phyloP scores from a whole-genome alignment of 2,888 invertebrate genomes.

The Chouioia cunea region DNA sequence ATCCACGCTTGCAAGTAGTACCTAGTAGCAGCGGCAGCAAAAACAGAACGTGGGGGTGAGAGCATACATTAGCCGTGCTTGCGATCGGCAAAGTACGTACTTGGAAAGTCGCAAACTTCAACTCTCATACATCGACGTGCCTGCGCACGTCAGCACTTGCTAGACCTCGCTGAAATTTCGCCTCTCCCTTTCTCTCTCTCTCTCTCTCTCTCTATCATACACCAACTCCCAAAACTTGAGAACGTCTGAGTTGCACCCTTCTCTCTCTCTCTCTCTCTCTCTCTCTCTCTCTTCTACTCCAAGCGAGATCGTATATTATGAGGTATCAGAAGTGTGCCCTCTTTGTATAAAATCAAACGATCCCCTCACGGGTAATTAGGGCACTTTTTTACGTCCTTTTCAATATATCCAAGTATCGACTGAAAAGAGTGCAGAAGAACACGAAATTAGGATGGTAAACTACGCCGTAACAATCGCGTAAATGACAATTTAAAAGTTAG shows the following conservation, averaged over 20 bases:
- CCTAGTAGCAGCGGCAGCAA: not conserved
- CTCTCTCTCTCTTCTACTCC: too few relatives aligned
- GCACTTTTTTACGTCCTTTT: too few relatives aligned
- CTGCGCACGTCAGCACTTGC: constrained; percentile 30
- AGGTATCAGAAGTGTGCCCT: too few relatives aligned
- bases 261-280: too few relatives aligned
- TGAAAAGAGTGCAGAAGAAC: constrained; percentile 8
- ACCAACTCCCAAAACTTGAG: not conserved
- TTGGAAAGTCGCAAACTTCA: constrained; percentile 44
- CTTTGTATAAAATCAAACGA: too few relatives aligned
- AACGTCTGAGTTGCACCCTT: too few relatives aligned
- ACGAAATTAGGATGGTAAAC: constrained; percentile 45
- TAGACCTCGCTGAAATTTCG: too few relatives aligned
- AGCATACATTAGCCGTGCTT: constrained; percentile 20
- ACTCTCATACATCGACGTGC: constrained; percentile 18
- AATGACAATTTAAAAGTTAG: constrained; percentile 60
- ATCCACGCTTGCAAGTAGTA: not conserved
- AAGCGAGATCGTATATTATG: too few relatives aligned
- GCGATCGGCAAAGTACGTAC: constrained; percentile 41
- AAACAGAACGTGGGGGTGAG: constrained; percentile 1
- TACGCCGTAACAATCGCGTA: constrained; percentile 38
- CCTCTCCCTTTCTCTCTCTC: constrained; percentile 39
- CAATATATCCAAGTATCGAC: too few relatives aligned
- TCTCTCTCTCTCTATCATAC: not conserved
- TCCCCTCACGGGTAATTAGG: too few relatives aligned